Evolutionary conservation across 2,888 invertebrate species (phyloP), one percentile per base, ranked within the genome.

Genomic region (Cylindroiulus punctatus): DNA sequence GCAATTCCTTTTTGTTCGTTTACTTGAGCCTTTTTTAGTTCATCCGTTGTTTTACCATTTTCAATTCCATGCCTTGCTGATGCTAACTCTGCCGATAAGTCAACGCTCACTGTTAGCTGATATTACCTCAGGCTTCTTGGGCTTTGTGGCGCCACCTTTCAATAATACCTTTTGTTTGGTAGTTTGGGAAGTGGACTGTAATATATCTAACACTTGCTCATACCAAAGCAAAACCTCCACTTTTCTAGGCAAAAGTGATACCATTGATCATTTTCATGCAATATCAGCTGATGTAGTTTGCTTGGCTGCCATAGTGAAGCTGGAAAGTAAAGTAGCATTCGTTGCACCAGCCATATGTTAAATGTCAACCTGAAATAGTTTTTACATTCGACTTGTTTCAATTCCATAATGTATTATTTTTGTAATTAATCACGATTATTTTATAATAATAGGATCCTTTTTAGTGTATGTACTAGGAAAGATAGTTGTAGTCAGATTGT

Each of bases 141-240:
- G 30, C 76, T 65, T 65, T 26, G 30, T 10, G 17, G 14, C 30
- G 76, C 30, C 30, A 76, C 30, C 76, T 76, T 26, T 17, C 30
- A 76, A 76, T 26, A 76, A 76, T 76, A 30, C 26, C 76, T 30
- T 76, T 76, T 30, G 30, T 76, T 30, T 26, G 65, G 26, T 65
- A 30, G 30, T 76, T 76, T 76, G 76, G 76, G 76, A 76, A 76
- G 76, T 76, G 76, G 30, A 76, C 76, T 30, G 76, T 76, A 76
- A 76, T 76, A 76, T 76, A 76, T 76, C 76, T 76, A 76, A 30
- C 76, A 76, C 76, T 76, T 76, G 76, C 76, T 76, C 76, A 76
- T 76, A 76, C 76, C 76, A 76, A 76, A 76, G 76, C 76, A 76
- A 76, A 76, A 76, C 26, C 14, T 76, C 76, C 76, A 76, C 76